phyloP scores from a whole-genome alignment of 2,797 vertebrate species.

The Hippocampus kuda region DNA sequence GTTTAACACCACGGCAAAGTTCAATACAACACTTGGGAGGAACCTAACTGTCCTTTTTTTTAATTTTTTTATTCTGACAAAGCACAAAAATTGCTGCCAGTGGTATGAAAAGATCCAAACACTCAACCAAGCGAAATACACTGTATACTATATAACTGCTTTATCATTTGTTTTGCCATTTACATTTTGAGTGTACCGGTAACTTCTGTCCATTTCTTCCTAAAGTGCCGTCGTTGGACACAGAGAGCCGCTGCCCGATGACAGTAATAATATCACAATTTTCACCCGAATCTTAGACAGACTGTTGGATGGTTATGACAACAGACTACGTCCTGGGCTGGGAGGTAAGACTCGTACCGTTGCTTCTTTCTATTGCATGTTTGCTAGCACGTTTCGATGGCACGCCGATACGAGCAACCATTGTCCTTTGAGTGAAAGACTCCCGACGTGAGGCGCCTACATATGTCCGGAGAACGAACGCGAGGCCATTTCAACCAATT shows the following conservation, averaged over 20 bases:
- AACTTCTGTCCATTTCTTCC: not conserved
- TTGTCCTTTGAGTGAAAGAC: not conserved
- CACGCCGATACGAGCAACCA: not conserved
- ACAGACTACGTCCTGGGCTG: conserved; percentile 88
- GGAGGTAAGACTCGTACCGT: conserved; percentile 75
- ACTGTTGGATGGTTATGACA: conserved; percentile 95
- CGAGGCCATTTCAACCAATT: conserved; percentile 47
- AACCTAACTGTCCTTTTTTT: too few species aligned
- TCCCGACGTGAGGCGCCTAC: conserved; percentile 14
- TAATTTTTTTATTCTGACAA: too few species aligned
- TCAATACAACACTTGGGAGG: too few species aligned
- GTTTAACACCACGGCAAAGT: too few species aligned
- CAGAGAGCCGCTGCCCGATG: conserved; percentile 84
- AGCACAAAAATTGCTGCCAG: too few species aligned
- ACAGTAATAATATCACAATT: conserved; percentile 96
- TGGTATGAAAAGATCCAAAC: too few species aligned
- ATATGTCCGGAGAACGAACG: conserved; percentile 49
- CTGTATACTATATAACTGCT: not conserved
- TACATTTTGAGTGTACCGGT: not conserved
- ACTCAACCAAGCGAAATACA: not conserved
- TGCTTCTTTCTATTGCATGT: not conserved
- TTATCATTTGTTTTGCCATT: not conserved
- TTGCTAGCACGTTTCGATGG: not conserved
- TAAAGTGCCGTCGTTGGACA: conserved; percentile 83
- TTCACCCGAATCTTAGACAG: conserved; percentile 94